Percentiles rank a stretch among this genome's conserved stretches.
These are phyloP conservation scores for Trachurus trachurus DNA, from an alignment of 2,797 vertebrate genomes.

Conservation along the genomic window DNA sequence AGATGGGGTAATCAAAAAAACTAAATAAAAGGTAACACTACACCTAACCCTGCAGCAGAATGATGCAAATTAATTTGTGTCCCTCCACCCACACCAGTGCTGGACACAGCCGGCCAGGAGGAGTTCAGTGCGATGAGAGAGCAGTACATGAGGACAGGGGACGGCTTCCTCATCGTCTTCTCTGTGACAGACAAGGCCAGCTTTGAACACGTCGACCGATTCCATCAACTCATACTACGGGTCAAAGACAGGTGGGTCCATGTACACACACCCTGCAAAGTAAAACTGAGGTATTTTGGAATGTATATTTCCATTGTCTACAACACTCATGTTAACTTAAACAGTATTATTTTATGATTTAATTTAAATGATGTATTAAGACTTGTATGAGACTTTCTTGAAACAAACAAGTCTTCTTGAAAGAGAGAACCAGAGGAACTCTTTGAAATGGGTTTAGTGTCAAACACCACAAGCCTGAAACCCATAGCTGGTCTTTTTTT, in stretches of 20 bases:
- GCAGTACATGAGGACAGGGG: conserved; percentile 99
- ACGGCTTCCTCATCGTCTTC: conserved; percentile 98
- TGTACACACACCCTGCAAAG: neutral
- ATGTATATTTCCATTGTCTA: too few species aligned
- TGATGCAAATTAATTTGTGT: conserved; percentile 5
- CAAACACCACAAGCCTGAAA: too few species aligned
- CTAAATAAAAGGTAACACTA: neutral
- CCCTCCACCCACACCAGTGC: conserved; percentile 82
- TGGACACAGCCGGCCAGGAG: conserved; percentile 98
- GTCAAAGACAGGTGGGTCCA: conserved; percentile 94
- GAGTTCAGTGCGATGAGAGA: conserved; percentile 99
- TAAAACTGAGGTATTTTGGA: neutral
- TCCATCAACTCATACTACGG: conserved; percentile 98
- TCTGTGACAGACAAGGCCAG: conserved; percentile 99
- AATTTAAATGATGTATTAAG: neutral
- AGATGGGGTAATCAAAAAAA: neutral
- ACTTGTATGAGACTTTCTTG: neutral
- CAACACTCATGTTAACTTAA: too few species aligned
- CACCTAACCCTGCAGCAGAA: neutral
- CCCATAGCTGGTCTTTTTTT: neutral
- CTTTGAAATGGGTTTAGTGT: too few species aligned
- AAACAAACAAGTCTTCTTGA: neutral
- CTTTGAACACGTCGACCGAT: conserved; percentile 97
- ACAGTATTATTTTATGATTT: neutral
- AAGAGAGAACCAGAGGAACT: too few species aligned